Percentiles rank a stretch among this genome's conserved stretches.
Conservation (phyloP, 2,888 invertebrate genomes). For the Drosophila ustulata region DNA sequence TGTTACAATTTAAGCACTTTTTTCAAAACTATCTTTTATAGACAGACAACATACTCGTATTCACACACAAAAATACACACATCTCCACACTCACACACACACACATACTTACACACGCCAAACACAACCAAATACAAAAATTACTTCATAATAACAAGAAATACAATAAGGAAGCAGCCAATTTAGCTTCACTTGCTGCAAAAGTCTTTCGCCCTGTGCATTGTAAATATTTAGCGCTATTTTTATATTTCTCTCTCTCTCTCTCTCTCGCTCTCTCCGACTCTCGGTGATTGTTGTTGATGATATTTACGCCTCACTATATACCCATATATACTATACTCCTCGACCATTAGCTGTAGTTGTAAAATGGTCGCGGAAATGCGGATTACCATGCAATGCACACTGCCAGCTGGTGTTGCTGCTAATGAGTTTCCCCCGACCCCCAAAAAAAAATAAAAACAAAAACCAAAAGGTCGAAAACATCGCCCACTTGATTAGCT, state of each 20-base stretch:
- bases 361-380: slow-evolving; percentile 40
- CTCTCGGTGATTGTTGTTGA: slow-evolving; percentile 39
- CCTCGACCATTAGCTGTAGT: slow-evolving; percentile 34
- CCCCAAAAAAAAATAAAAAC: background rate
- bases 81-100: slow-evolving; percentile 27
- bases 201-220: slow-evolving; percentile 55
- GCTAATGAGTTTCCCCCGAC: slow-evolving; percentile 6
- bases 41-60: slow-evolving; percentile 26
- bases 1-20: slow-evolving; percentile 77
- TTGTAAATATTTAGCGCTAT: slow-evolving; percentile 73
- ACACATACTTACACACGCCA: slow-evolving; percentile 25
- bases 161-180: slow-evolving; percentile 68
- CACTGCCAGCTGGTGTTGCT: slow-evolving; percentile 17
- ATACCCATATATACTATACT: background rate
- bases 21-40: slow-evolving; percentile 73
- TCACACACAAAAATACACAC: slow-evolving; percentile 24
- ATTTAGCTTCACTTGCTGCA: slow-evolving; percentile 54
- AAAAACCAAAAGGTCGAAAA: slow-evolving; percentile 13
- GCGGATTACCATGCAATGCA: slow-evolving; percentile 27
- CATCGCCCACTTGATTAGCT: slow-evolving; percentile 26
- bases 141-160: slow-evolving; percentile 48
- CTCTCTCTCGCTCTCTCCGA: slow-evolving; percentile 22
- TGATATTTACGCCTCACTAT: slow-evolving; percentile 31
- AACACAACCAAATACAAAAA: slow-evolving; percentile 34
- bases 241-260: slow-evolving; percentile 48